Conservation (phyloP, 2,797 vertebrate genomes). For the Corythornis leucogaster region DNA sequence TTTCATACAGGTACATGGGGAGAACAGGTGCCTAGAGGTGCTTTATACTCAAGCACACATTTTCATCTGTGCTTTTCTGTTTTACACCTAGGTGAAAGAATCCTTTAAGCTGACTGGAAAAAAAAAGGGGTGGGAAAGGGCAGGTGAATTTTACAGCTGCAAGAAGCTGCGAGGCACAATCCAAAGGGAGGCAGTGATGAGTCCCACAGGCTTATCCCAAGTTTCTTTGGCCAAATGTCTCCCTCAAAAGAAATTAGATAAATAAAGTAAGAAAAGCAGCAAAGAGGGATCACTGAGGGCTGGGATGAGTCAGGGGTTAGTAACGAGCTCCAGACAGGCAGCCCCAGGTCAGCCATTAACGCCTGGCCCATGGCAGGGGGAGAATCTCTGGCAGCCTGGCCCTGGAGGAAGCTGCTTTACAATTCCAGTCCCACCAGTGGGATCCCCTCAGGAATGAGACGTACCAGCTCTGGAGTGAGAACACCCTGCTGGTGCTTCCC, state of each 20-base stretch:
- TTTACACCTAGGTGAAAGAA: not conserved
- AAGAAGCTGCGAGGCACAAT: not conserved
- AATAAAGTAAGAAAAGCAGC: constrained; percentile 19
- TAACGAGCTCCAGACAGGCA: constrained; percentile 47
- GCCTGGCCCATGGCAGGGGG: not conserved
- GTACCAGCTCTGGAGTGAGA: not conserved
- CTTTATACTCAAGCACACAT: not conserved
- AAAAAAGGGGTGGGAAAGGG: not conserved
- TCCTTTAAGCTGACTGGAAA: not conserved
- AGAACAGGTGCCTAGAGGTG: not conserved
- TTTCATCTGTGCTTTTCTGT: not conserved
- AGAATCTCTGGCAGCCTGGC: not conserved
- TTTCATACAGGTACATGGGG: not conserved
- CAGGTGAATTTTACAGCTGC: not conserved
- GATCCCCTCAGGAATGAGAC: not conserved
- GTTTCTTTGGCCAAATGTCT: not conserved
- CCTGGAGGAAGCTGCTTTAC: not conserved
- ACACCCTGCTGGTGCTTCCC: not conserved
- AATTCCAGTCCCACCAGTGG: not conserved
- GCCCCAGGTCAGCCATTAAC: constrained; percentile 25
- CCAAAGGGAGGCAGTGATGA: not conserved
- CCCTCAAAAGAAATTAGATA: constrained; percentile 43
- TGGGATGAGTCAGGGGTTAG: constrained; percentile 56
- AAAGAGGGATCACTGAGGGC: constrained; percentile 31
- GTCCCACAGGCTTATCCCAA: not conserved